Evolutionary conservation across 2,888 invertebrate genomes (phyloP), one percentile per base, ranked within the genome.

Genomic region (Macropis europaea): DNA sequence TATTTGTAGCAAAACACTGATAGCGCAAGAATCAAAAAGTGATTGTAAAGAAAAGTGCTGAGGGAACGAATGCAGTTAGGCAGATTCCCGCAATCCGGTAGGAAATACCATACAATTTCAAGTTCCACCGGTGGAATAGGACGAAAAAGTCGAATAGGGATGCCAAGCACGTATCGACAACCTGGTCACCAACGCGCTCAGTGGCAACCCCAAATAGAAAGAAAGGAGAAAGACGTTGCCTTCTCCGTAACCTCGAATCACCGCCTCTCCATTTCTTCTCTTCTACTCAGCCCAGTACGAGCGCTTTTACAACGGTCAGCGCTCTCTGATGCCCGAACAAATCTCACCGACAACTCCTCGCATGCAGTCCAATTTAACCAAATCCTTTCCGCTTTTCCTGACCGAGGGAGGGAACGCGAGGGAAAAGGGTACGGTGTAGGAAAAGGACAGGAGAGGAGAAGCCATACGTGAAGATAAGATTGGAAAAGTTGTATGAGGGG

Each of bases 401-500:
- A 52, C 26, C 43, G 40, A 54, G 34, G 32, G 61, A 26, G 4
- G 26, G 22, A 15, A 28, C 15, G 53, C 36, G 42, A 53, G 34
- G 11, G 64, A 22, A 26, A 45, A 57, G 24, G 45, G 22, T 17
- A 28, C 15, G 13, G 40, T 24, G 45, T 15, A 22, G 19, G 32
- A 36, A 34, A 50, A 50, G 54, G 36, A 22, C 15, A 53, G 40
- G 54, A 38, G 59, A 56, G 66, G 82, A 85, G 84, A 87, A 86
- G 86, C 89, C 89, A 90, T 90, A 89, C 90, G 90, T 88, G 90
- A 87, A 90, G 91, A 91, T 91, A 90, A 91, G 91, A 91, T 91
- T 91, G 91, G 91, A 91, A 91, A 91, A 91, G 90, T 91, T 91
- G 91, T 90, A 90, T 88, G 89, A 91, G 90, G 90, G 89, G 84